These are phyloP conservation scores for Eudemis profundana DNA, from an alignment of 2,888 invertebrate genomes.

Conservation along the genomic window DNA sequence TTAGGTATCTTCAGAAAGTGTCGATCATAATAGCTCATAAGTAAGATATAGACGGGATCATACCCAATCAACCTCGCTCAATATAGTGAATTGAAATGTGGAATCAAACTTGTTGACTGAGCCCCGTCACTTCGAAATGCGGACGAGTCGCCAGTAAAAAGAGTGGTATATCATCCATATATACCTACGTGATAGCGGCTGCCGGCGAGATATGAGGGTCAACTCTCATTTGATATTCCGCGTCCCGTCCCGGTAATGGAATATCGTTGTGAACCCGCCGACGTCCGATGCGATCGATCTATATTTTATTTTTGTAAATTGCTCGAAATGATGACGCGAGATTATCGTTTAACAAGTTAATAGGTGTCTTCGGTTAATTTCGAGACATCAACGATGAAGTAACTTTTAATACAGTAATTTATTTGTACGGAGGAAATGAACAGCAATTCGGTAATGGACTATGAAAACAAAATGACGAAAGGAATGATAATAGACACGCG, in stretches of 20 bases:
- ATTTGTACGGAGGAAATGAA: conserved; percentile 61
- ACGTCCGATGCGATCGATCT: conserved; percentile 69
- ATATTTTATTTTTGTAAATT: conserved; percentile 81
- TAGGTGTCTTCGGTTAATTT: not conserved
- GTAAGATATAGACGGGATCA: conserved; percentile 18
- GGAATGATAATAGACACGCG: conserved; percentile 66
- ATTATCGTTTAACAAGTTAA: conserved; percentile 47
- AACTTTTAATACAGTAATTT: conserved; percentile 51
- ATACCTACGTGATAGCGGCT: conserved; percentile 52
- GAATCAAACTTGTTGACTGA: conserved; percentile 35
- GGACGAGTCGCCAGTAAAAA: conserved; percentile 32
- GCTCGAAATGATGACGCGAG: conserved; percentile 74
- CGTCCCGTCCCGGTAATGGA: conserved; percentile 75
- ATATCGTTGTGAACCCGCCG: conserved; percentile 76
- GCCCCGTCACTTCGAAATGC: conserved; percentile 22
- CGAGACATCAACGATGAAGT: conserved; percentile 4
- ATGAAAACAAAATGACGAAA: conserved; percentile 57
- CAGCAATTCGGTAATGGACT: conserved; percentile 66
- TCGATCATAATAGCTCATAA: conserved; percentile 15
- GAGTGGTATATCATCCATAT: conserved; percentile 46
- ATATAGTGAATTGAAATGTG: conserved; percentile 35
- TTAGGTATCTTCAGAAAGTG: not conserved
- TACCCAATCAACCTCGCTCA: conserved; percentile 34
- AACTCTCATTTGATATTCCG: conserved; percentile 77
- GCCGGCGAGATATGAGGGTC: conserved; percentile 70